Evolutionary conservation across 2,797 vertebrate species (phyloP).

Genomic region (Gambelia wislizenii): DNA sequence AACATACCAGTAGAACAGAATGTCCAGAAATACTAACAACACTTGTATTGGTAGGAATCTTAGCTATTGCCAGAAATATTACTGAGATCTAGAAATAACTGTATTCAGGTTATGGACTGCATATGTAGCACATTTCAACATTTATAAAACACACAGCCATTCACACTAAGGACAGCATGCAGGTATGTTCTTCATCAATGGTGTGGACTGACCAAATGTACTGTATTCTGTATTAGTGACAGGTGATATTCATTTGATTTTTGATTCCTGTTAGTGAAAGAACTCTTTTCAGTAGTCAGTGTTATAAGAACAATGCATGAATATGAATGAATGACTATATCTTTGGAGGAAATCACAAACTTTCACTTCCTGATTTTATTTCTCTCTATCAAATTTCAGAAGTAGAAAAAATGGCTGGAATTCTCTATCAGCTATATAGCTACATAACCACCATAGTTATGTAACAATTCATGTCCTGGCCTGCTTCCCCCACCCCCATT

Average conservation of each 20-base stretch:
- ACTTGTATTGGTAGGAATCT: background rate
- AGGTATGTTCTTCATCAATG: too few relatives aligned
- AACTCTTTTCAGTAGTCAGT: too few relatives aligned
- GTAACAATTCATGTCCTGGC: too few relatives aligned
- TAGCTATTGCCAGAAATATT: background rate
- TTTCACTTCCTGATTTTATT: background rate
- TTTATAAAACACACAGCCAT: background rate
- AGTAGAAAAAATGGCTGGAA: background rate
- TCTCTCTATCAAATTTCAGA: background rate
- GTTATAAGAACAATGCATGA: background rate
- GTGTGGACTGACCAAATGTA: background rate
- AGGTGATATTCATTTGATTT: background rate
- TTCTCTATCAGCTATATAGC: too few relatives aligned
- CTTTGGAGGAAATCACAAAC: background rate
- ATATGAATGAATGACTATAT: background rate
- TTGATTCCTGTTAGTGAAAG: background rate
- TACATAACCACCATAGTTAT: too few relatives aligned
- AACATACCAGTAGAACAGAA: background rate
- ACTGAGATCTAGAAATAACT: background rate
- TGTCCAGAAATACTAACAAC: constrained; percentile 18
- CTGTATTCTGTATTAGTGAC: background rate
- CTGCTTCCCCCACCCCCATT: too few relatives aligned
- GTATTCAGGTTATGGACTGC: background rate
- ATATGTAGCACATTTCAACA: background rate
- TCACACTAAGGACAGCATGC: background rate